Base-by-base conservation (phyloP, 2,113 vertebrate species). In the Pseudopodoces humilis region DNA sequence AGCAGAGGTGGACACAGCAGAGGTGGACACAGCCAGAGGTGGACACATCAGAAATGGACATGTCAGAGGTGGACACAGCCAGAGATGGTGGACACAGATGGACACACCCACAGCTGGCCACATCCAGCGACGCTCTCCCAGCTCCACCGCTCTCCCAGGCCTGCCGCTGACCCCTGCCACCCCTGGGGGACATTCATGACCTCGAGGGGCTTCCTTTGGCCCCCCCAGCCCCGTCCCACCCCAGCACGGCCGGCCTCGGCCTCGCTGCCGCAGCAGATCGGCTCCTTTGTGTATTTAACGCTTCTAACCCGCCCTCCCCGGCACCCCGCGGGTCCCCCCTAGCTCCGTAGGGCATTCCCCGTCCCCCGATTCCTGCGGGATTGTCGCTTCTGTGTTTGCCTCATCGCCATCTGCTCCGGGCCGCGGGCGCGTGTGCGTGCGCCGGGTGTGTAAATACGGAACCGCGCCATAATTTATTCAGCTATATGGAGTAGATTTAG, bases 391-490 rank as follows among this genome's bases (percentile, higher is more conserved):
- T 95, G 97, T 99, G 98, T 98, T 98, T 97, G 98, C 96, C 97
- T 98, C 98, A 96, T 97, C 97, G 98, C 98, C 98, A 97, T 97
- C 98, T 95, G 96, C 96, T 96, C 95, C 94, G 75, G 70, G 83
- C 68, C 79, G 35, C 4, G 49, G 47, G 95, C 75, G 97, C 76
- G 96, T 11, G 87, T 49, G 96, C 33, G 62, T 19, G 83, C 63
- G 80, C 37, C 84, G 97, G 97, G 98, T 97, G 98, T 99, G 98
- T 99, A 98, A 98, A 99, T 98, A 97, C 97, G 98, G 99, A 99
- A 98, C 98, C 98, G 98, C 98, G 98, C 98, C 99, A 99, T 99
- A 99, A 99, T 99, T 99, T 99, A 99, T 99, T 99, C 99, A 99
- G 99, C 99, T 99, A 98, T 99, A 99, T 99, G 98, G 99, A 99